Conservation (phyloP, 1,140 invertebrate genomes). For the Megathymus violae region DNA sequence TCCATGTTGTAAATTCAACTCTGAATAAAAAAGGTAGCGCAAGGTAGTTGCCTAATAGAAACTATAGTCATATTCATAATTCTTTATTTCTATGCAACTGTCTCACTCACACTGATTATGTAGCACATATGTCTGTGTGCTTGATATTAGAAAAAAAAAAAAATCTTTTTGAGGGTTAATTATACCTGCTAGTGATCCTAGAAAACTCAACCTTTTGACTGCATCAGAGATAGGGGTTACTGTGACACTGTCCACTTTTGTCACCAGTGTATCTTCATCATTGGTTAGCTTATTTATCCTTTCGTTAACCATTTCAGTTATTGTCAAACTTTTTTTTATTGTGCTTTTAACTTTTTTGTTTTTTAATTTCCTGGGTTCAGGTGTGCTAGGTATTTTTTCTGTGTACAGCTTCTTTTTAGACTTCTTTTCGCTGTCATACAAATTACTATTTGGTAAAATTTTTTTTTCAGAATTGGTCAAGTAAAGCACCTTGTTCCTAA, state of each 20-base stretch:
- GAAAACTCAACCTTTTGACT: conserved; percentile 63
- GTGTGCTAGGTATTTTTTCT: conserved; percentile 65
- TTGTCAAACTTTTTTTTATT: conserved; percentile 60
- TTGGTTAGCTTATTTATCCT: conserved; percentile 26
- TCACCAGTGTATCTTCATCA: conserved; percentile 53
- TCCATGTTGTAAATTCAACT: too few species aligned
- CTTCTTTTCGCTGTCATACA: conserved; percentile 53
- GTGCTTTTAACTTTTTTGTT: conserved; percentile 47
- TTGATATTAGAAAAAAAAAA: too few species aligned
- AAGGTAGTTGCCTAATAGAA: too few species aligned
- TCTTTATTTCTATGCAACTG: too few species aligned
- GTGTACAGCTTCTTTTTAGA: conserved; percentile 74
- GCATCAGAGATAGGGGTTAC: conserved; percentile 44
- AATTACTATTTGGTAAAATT: conserved; percentile 34
- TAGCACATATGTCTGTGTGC: too few species aligned
- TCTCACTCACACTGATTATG: too few species aligned
- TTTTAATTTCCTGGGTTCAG: conserved; percentile 50
- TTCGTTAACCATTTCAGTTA: conserved; percentile 67
- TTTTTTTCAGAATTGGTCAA: conserved; percentile 65
- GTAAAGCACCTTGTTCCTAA: conserved; percentile 59
- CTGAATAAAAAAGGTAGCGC: too few species aligned
- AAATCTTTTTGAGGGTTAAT: too few species aligned
- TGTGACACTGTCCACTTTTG: conserved; percentile 50
- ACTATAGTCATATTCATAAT: too few species aligned
- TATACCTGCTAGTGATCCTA: conserved; percentile 73